Base-by-base conservation (phyloP, 2,113 vertebrate species). In the Synodontis membranacea region DNA sequence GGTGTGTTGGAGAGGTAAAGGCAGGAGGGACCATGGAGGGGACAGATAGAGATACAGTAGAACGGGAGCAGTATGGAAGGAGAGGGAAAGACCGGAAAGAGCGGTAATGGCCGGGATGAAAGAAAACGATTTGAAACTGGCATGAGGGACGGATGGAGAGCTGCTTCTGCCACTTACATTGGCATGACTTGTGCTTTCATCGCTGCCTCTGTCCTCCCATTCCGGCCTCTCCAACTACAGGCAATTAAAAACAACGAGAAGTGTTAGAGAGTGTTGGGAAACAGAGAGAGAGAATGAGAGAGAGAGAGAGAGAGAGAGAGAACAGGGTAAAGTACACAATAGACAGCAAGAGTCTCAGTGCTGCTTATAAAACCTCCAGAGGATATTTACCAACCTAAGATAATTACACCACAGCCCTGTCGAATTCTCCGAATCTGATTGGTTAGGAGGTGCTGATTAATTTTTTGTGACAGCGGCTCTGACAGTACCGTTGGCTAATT, bases 201-300 rank as follows among this genome's bases (percentile, higher is more conserved):
- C 92, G 80, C 91, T 91, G 86, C 92, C 93, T 92, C 93, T 91
- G 90, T 96, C 94, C 62, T 96, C 94, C 89, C 92, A 90, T 62
- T 93, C 92, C 15, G 88, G 86, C 80, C 89, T 92, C 91, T 95
- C 95, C 88, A 94, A 92, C 95, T 96, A 90, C 39, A 86, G 64
- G 85, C 74, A 86, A 89, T 90, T 78, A 92, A 89, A 93, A 90
- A 92, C 39, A 84, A 91, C 89, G 91, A 87, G 60, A 86, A 74
- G 58, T 81, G 87, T 87, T 79, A 91, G 37, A 81, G 78, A 88
- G 31, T 3, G 19, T 19, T 31, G n/a, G 48, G 75, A 50, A 46
- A 52, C 28, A 52, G 75, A 78, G 48, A 34, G 46, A 76, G 5
- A 76, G 46, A 76, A 14, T 46, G 25, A 42, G 8, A 42, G 68